These are phyloP conservation scores for Tipula vernalis DNA, from an alignment of 2,888 invertebrate species.

Conservation along the genomic window DNA sequence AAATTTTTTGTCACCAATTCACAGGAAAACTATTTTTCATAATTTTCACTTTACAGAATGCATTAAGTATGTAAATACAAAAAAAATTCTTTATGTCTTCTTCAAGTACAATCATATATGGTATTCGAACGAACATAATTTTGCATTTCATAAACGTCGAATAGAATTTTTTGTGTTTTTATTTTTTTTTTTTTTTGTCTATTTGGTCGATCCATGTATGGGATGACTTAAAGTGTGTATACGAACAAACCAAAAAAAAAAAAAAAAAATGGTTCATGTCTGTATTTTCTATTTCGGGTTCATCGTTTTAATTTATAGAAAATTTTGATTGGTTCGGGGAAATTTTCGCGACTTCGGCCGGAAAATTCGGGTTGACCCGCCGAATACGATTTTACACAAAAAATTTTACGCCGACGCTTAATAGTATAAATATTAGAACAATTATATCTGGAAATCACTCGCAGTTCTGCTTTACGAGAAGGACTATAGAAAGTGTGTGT, in stretches of 20 bases:
- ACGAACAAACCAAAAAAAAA: constrained; percentile 12
- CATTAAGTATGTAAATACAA: not conserved
- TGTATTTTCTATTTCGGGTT: constrained; percentile 16
- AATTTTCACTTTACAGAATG: not conserved
- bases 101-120: constrained; percentile 17
- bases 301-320: constrained; percentile 12
- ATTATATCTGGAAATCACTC: constrained; percentile 35
- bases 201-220: constrained; percentile 28
- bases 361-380: not conserved
- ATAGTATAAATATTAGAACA: constrained; percentile 37
- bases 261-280: constrained; percentile 10
- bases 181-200: not conserved
- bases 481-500: constrained; percentile 34
- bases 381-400: not conserved
- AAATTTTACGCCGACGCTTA: constrained; percentile 13
- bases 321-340: not conserved
- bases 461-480: constrained; percentile 28
- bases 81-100: not conserved
- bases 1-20: not conserved
- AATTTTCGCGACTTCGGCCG: not conserved
- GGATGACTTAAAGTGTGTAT: constrained; percentile 24
- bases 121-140: constrained; percentile 15
- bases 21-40: not conserved
- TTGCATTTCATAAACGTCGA: not conserved
- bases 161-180: not conserved